Conservation (phyloP, 2,113 vertebrate species). For the Archocentrus centrarchus region DNA sequence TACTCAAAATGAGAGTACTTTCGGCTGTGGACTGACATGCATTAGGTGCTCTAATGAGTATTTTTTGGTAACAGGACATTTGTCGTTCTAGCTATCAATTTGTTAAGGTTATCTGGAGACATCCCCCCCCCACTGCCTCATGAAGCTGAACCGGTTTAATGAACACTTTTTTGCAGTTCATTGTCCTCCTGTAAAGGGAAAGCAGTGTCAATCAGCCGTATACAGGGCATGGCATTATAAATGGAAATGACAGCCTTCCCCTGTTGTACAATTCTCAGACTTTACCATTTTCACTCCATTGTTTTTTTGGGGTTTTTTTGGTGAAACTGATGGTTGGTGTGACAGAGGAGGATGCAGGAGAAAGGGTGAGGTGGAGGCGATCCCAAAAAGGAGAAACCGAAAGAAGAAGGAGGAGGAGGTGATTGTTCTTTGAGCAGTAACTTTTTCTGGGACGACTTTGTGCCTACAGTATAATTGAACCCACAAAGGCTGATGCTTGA, state of each 20-base stretch:
- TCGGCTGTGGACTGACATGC: background rate
- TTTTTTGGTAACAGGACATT: background rate
- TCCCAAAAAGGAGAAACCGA: too few relatives aligned
- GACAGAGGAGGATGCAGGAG: too few relatives aligned
- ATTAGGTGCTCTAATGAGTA: background rate
- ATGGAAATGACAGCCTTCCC: background rate
- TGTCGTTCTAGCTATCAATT: background rate
- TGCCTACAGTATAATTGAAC: background rate
- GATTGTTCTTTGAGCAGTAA: too few relatives aligned
- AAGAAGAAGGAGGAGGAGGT: too few relatives aligned
- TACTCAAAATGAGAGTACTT: background rate
- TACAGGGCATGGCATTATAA: background rate
- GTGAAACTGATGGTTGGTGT: too few relatives aligned
- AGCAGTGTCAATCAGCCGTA: background rate
- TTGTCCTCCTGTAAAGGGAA: background rate
- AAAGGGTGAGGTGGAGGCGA: too few relatives aligned
- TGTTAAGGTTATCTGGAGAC: slow-evolving; percentile 1
- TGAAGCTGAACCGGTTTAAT: background rate
- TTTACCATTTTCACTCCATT: background rate
- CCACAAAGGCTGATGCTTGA: background rate
- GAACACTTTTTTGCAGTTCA: background rate
- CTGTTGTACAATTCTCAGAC: background rate
- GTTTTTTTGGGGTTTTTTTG: too few relatives aligned
- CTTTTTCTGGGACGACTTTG: too few relatives aligned
- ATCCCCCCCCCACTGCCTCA: background rate